These are phyloP conservation scores for Luffia ferchaultella DNA, from an alignment of 2,888 invertebrate species.

Conservation along the genomic window DNA sequence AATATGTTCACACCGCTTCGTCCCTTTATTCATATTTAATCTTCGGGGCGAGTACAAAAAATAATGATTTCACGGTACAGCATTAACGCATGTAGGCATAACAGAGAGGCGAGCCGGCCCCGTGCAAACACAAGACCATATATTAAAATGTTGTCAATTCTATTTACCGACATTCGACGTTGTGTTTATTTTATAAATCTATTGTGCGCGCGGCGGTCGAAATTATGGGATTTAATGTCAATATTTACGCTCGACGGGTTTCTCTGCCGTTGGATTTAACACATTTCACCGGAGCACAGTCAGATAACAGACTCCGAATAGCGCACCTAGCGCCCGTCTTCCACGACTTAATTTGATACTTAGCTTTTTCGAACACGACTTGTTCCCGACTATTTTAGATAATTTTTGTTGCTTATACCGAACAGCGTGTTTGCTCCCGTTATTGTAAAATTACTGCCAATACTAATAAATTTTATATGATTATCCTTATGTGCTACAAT, in stretches of 20 bases:
- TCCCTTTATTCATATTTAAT: conserved; percentile 63
- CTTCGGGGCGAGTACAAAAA: conserved; percentile 54
- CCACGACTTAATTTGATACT: no score
- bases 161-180: conserved; percentile 65
- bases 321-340: conserved; percentile 46
- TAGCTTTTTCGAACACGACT: no score
- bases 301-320: conserved; percentile 15
- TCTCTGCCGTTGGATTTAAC: conserved; percentile 58
- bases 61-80: conserved; percentile 64
- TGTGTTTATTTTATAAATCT: conserved; percentile 65
- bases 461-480: no score
- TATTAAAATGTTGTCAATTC: conserved; percentile 65
- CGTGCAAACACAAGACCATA: conserved; percentile 57
- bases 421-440: no score
- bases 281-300: conserved; percentile 41
- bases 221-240: conserved; percentile 62
- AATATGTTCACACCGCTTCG: conserved; percentile 48
- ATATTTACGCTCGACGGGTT: conserved; percentile 53
- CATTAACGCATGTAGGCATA: conserved; percentile 64
- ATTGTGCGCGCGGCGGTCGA: conserved; percentile 61
- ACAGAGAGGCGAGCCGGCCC: conserved; percentile 51
- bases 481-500: no score
- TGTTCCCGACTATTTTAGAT: no score
- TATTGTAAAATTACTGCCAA: no score
- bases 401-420: no score